Evolutionary conservation across 2,888 invertebrate species (phyloP), one percentile per base, ranked within the genome.

Genomic region (Mongoloraphidia duomilia): DNA sequence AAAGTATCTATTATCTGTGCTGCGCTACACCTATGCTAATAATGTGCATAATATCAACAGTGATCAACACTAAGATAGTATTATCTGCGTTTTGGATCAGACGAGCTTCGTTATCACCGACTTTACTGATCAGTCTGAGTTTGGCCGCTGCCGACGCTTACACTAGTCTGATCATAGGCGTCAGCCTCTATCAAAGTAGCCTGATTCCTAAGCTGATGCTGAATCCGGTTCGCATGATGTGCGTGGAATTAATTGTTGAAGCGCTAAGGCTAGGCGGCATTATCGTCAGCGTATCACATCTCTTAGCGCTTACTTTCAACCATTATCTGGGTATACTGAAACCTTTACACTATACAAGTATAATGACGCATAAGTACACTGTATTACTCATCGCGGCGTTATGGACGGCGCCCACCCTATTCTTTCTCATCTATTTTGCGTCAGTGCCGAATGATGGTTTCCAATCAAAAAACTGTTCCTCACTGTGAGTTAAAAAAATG

Each of bases 311-410:
- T 33, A 78, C 80, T 34, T 63, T 78, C 49, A 80, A 80, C 63
- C 82, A 82, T 60, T 82, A 80, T 65, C 65, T 80, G 40, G 81
- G 82, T 12, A 79, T 79, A 50, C 66, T 72, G 3, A 64, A 67
- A 43, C 77, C 77, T 3, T 65, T 78, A 2, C 74, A 74, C 53
- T 75, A 76, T 58, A 66, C 69, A 2, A 65, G 70, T 34, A 70
- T 69, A 26, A 65, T 75, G 64, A 73, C 73, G 0, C 66, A 72
- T 49, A 61, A 70, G 41, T 72, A 71, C 53, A 73, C 74, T 2
- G 66, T 67, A 44, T 59, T 69, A 26, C 64, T 72, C 41, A 71
- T 76, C 9, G 60, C 70, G 38, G 52, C 73, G 8, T 63, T 79
- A 39, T 82, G 81, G 81, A 59, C 73, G 1, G 56, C 71, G 9